Evolutionary conservation across 2,113 vertebrate species (phyloP).

Genomic region (Lontra canadensis): DNA sequence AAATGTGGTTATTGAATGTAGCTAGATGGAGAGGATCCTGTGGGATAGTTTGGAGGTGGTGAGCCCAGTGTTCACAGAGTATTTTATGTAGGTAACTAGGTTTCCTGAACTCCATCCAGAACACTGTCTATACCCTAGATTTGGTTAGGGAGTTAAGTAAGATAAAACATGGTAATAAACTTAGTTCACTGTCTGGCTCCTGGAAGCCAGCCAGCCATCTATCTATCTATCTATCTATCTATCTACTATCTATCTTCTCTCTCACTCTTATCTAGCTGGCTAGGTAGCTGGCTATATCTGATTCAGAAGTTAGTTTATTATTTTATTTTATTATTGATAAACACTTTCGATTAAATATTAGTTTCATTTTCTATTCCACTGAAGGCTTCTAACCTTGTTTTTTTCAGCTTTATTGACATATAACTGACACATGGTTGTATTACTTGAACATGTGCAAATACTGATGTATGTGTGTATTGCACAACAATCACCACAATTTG

Average conservation of each 20-base stretch:
- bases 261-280: neutral
- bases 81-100: accelerated
- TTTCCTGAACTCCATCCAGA: accelerated
- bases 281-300: no score
- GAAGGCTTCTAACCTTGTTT: neutral
- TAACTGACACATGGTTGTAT: neutral
- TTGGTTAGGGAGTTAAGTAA: neutral
- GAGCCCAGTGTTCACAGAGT: accelerated
- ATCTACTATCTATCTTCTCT: no score
- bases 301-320: neutral
- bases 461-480: neutral
- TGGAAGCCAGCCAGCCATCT: no score
- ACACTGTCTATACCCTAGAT: accelerated
- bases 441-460: neutral
- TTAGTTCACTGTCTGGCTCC: neutral
- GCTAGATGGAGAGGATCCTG: neutral
- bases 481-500: no score
- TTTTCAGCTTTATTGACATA: neutral
- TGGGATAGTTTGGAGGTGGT: accelerated
- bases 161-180: accelerated
- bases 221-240: no score
- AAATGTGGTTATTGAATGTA: neutral
- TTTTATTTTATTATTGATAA: neutral
- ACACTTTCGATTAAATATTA: neutral
- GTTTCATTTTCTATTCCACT: neutral